phyloP scores from a whole-genome alignment of 2,888 invertebrate genomes.

The Caradrina kadenii region DNA sequence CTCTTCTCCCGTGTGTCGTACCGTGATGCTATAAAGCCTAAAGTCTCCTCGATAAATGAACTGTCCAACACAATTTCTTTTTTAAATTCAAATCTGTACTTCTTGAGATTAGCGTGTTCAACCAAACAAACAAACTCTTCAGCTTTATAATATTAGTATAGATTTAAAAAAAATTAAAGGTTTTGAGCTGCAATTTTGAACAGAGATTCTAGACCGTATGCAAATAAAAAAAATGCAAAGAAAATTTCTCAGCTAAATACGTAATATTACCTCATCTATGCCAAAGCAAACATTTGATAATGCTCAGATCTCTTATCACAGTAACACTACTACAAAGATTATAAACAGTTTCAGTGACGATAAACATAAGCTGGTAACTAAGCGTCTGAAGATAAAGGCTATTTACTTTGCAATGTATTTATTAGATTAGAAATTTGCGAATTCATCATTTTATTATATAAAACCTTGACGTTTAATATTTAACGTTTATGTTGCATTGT shows the following conservation, averaged over 20 bases:
- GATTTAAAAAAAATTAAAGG: no score
- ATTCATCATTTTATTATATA: background rate
- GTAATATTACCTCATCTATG: conserved; percentile 27
- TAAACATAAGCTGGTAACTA: conserved; percentile 42
- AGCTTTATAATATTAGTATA: no score
- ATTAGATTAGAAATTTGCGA: conserved; percentile 25
- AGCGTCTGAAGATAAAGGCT: conserved; percentile 42
- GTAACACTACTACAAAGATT: conserved; percentile 29
- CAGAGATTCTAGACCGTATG: no score
- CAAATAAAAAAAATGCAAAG: background rate
- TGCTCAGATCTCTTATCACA: conserved; percentile 45
- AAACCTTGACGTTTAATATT: background rate
- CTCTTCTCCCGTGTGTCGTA: no score
- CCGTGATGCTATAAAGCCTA: no score
- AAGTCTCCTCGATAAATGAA: no score
- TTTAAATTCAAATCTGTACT: no score
- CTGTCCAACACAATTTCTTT: no score
- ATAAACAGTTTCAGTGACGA: conserved; percentile 33
- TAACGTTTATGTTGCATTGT: background rate
- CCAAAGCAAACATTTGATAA: conserved; percentile 42
- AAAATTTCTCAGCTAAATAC: background rate
- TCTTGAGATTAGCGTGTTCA: no score
- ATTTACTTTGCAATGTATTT: conserved; percentile 18
- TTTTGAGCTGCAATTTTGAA: no score
- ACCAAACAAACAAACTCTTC: no score